phyloP scores from a whole-genome alignment of 2,797 vertebrate species.

The Anomalospiza imberbis region DNA sequence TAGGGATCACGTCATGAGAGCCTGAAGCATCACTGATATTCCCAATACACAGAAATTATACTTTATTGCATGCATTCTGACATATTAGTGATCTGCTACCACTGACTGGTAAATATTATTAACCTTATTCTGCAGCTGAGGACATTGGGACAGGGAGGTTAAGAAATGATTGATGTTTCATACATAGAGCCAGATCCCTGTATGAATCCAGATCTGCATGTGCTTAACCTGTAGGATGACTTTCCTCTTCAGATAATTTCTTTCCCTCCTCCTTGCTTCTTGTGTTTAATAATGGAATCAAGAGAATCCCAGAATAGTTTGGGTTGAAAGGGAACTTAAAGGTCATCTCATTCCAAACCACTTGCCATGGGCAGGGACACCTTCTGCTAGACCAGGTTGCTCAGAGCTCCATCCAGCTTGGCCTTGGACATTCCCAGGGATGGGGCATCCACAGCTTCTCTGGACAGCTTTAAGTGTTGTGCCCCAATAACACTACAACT shows the following conservation, averaged over 20 bases:
- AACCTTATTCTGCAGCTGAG: not conserved
- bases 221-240: not conserved
- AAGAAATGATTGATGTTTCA: not conserved
- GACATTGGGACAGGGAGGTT: not conserved
- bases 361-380: rapidly evolving
- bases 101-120: not conserved
- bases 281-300: not conserved
- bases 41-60: not conserved
- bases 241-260: not conserved
- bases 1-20: not conserved
- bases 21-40: not conserved
- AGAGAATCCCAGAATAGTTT: not conserved
- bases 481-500: not conserved
- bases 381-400: not conserved
- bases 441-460: not conserved
- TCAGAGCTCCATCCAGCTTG: not conserved
- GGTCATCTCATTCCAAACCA: not conserved
- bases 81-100: not conserved
- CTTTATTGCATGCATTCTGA: not conserved
- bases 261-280: not conserved
- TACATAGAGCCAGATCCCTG: rapidly evolving
- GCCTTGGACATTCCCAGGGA: not conserved
- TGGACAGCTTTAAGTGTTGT: not conserved
- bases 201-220: not conserved
- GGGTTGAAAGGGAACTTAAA: not conserved